Evolutionary conservation across 2,113 vertebrate species (phyloP).

Genomic region (Gallinago media): DNA sequence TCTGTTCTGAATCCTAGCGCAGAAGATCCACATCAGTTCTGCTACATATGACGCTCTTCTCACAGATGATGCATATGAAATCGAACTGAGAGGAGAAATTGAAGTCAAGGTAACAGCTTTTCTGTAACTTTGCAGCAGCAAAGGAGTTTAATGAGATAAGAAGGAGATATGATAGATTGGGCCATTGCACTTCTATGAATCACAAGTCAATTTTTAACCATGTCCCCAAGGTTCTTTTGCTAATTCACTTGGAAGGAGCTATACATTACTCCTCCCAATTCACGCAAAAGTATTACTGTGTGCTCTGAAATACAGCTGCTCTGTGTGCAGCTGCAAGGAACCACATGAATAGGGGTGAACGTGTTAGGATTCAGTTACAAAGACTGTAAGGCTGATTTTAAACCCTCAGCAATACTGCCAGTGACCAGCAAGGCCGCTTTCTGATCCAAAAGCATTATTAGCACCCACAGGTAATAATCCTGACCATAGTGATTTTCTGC

Average conservation of each 20-base stretch:
- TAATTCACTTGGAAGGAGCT: background rate
- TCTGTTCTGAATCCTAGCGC: conserved; percentile 73
- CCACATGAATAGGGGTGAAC: background rate
- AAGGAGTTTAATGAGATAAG: background rate
- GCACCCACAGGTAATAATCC: background rate
- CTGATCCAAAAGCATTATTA: background rate
- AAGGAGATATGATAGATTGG: background rate
- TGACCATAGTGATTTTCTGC: background rate
- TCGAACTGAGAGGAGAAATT: conserved; percentile 87
- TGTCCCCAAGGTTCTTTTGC: background rate
- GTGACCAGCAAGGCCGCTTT: background rate
- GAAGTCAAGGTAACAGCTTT: conserved; percentile 85
- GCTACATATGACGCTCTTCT: conserved; percentile 85
- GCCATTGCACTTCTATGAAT: background rate
- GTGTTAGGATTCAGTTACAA: background rate
- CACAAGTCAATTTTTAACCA: background rate
- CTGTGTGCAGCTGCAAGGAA: background rate
- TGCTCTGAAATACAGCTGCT: background rate
- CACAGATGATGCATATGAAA: conserved; percentile 85
- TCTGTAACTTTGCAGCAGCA: background rate
- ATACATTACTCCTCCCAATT: background rate
- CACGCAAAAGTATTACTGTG: background rate
- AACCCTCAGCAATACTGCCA: background rate
- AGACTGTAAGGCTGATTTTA: background rate
- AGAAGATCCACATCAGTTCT: conserved; percentile 89